Evolutionary conservation across 2,888 invertebrate genomes (phyloP).

Genomic region (Caradrina clavipalpis): DNA sequence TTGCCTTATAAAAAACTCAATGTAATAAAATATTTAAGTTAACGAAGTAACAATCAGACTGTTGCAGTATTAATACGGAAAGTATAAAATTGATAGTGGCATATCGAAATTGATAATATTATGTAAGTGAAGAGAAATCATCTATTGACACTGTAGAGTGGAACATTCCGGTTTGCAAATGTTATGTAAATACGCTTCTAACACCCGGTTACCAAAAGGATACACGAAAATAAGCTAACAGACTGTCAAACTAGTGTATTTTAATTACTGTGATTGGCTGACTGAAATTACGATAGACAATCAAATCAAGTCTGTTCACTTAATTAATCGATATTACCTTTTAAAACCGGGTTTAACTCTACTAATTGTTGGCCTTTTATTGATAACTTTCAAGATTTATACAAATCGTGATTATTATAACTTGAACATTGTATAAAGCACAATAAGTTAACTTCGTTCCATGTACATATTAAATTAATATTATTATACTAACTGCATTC

Average conservation of each 20-base stretch:
- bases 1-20: constrained; percentile 80
- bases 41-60: constrained; percentile 76
- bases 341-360: constrained; percentile 37
- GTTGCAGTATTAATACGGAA: constrained; percentile 85
- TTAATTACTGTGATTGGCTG: neutral
- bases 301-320: neutral
- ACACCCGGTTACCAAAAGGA: constrained; percentile 7
- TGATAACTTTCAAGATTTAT: constrained; percentile 39
- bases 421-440: constrained; percentile 57
- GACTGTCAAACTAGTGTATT: neutral
- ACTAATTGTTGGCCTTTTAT: constrained; percentile 53
- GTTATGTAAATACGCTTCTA: constrained; percentile 66
- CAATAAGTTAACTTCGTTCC: constrained; percentile 52
- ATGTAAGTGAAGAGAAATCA: constrained; percentile 61
- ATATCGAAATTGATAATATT: constrained; percentile 75
- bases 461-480: constrained; percentile 62
- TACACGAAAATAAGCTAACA: neutral
- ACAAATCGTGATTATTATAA: constrained; percentile 44
- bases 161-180: constrained; percentile 69
- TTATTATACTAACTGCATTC: constrained; percentile 49
- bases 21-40: constrained; percentile 66
- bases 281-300: neutral
- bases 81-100: constrained; percentile 78
- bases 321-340: neutral
- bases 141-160: constrained; percentile 53